phyloP scores from a whole-genome alignment of 2,888 invertebrate species.

The Noctuana brunneofusca region DNA sequence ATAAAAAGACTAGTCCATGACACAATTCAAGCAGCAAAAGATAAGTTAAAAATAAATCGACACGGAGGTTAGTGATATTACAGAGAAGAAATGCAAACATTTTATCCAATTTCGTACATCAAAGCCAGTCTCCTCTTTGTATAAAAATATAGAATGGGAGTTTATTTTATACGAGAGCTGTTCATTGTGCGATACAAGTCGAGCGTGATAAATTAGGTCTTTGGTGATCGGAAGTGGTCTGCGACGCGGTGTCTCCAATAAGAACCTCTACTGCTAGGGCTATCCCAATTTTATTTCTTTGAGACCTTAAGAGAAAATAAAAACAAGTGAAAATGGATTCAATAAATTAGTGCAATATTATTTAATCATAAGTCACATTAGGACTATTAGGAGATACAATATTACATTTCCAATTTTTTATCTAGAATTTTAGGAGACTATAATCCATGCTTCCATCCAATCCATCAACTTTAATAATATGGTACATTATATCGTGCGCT shows the following conservation, averaged over 20 bases:
- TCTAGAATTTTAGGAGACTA: no score
- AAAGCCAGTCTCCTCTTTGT: slow-evolving; percentile 6
- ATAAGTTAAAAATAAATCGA: slow-evolving; percentile 17
- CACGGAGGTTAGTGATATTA: slow-evolving; percentile 16
- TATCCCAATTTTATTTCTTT: not conserved
- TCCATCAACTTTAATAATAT: no score
- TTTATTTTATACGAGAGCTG: slow-evolving; percentile 12
- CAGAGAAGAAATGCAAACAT: slow-evolving; percentile 23
- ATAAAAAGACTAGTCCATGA: no score
- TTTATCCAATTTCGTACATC: slow-evolving; percentile 27
- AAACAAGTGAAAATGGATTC: no score
- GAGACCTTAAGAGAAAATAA: no score
- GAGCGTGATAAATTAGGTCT: slow-evolving; percentile 20
- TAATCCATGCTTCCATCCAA: no score
- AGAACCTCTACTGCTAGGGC: slow-evolving; percentile 4
- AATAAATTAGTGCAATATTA: no score
- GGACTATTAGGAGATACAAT: no score
- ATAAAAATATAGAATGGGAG: slow-evolving; percentile 13
- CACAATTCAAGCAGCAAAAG: no score
- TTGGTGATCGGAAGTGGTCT: slow-evolving; percentile 23
- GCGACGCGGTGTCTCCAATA: not conserved
- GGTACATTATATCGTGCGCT: no score
- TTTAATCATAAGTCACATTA: no score
- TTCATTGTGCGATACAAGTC: slow-evolving; percentile 13
- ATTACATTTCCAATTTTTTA: no score